phyloP scores from a whole-genome alignment of 2,888 invertebrate genomes.

The Trachelus troglodyta region DNA sequence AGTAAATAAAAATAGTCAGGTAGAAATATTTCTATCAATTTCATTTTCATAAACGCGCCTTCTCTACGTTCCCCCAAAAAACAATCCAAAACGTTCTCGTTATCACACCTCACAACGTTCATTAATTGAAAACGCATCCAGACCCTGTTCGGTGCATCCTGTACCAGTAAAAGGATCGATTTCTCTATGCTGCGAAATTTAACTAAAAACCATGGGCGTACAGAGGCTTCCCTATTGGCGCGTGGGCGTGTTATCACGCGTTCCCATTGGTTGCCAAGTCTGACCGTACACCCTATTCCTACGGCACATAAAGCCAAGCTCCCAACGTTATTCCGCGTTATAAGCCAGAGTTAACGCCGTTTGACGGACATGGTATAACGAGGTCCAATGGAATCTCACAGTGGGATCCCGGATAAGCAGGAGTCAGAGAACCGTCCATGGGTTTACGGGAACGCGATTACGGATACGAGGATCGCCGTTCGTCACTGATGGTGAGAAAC shows the following conservation, averaged over 20 bases:
- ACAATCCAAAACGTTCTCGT: neutral
- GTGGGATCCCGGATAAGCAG: neutral
- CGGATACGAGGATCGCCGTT: constrained; percentile 40
- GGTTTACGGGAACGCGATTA: constrained; percentile 32
- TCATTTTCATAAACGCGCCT: neutral
- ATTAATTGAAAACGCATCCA: neutral
- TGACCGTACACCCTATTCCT: neutral
- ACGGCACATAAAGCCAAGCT: neutral
- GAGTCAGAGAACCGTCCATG: neutral
- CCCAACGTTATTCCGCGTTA: neutral
- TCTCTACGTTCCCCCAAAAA: neutral
- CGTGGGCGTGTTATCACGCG: constrained; percentile 57
- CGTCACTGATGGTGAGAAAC: constrained; percentile 36
- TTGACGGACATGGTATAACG: neutral
- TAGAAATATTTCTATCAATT: neutral
- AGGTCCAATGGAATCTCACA: neutral
- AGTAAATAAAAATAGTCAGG: constrained; percentile 35
- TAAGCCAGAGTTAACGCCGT: neutral
- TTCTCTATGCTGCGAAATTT: constrained; percentile 11
- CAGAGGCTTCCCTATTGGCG: constrained; percentile 56
- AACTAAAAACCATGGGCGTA: constrained; percentile 63
- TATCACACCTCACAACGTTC: accelerated
- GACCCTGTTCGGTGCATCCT: neutral
- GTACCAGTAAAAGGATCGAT: neutral
- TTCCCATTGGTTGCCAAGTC: constrained; percentile 42